Conservation (phyloP, 2,797 vertebrate species). For the Dallia pectoralis region DNA sequence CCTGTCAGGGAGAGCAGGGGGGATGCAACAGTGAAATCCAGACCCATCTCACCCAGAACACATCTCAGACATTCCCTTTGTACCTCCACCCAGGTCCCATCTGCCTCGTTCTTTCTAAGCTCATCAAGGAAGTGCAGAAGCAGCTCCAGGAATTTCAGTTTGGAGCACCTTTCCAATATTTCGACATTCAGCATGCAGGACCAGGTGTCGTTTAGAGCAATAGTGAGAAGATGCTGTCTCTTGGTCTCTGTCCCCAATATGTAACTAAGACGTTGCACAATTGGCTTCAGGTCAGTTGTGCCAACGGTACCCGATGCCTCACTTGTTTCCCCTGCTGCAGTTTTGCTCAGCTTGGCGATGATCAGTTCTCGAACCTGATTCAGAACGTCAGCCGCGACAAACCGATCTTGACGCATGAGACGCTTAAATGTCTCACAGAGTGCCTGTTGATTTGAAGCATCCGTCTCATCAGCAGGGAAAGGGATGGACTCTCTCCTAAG, state of each 20-base stretch:
- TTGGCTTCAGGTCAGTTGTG: background rate
- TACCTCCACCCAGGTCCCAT: background rate
- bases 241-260: background rate
- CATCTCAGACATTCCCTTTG: conserved; percentile 2
- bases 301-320: background rate
- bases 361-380: background rate
- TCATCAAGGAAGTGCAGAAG: background rate
- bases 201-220: background rate
- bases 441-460: background rate
- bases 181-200: background rate
- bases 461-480: background rate
- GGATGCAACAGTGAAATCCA: background rate
- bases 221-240: background rate
- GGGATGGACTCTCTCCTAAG: background rate
- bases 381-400: background rate
- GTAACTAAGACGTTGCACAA: background rate
- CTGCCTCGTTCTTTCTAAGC: background rate
- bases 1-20: background rate
- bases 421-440: background rate
- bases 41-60: background rate
- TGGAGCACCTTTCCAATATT: background rate
- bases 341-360: background rate
- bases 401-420: background rate
- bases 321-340: background rate
- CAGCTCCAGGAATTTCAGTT: background rate